Base-by-base conservation (phyloP, 1,140 invertebrate genomes). In the Drosophila quadrilineata region DNA sequence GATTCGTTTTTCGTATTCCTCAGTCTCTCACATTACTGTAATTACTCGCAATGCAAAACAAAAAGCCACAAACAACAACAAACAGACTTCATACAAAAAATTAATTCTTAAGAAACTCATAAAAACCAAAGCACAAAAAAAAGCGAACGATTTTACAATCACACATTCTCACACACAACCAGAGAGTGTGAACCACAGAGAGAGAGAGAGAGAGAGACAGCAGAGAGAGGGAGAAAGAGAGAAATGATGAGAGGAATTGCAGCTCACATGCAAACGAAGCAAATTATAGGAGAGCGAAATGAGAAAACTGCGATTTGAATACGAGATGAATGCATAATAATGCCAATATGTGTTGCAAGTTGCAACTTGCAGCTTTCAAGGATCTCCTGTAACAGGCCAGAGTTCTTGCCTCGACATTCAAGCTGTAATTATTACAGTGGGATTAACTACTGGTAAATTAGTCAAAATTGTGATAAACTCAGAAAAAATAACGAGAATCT, bases 21-120 rank as follows among this genome's bases (percentile, higher is more conserved):
- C 56, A 62, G 48, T 57, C 36, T 36, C 46, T 71, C 54, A 59
- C 72, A 82, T 82, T 82, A 82, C 76, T 82, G 76, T 82, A 82
- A 82, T 82, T 82, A 84, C 73, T 43, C 76, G 59, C 68, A 77
- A 65, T 59, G 71, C 62, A 48, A 49, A 60, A 41, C 35, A 57
- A 57, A 49, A 12, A 21, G 19, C 12, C 36, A 56, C 31, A 10
- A 24, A 24, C 36, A 45, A 50, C 40, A 49, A 52, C 35, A 40
- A 63, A 54, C 35, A 22, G 10, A 26, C 21, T 38, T 28, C 46
- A 54, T 58, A 48, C 33, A 38, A 49, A 73, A 84, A 82, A 84
- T 70, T 82, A 84, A 84, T 82, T 84, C 79, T 68, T 46, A 77
- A 82, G 73, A 84, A 84, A 82, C 73, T 66, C 73, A 77, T 84